Conservation (phyloP, 2,797 vertebrate genomes). For the Xenentodon cancila region DNA sequence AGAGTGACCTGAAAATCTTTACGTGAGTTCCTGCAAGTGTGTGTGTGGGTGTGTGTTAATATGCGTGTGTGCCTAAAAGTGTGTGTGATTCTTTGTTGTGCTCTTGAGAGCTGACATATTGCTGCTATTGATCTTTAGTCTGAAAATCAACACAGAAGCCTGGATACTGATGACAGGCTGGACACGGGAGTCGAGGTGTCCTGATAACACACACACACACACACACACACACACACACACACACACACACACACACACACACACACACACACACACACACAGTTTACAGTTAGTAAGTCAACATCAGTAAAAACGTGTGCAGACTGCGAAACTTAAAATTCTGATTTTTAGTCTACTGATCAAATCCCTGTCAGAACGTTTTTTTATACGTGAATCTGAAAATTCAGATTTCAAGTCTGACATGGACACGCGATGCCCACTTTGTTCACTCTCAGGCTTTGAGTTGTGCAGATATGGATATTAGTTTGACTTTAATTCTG, state of each 20-base stretch:
- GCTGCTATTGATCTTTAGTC: conserved; percentile 88
- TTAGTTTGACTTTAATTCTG: too few relatives aligned
- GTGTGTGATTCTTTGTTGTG: conserved; percentile 80
- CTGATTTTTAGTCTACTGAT: too few relatives aligned
- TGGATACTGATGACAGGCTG: conserved; percentile 74
- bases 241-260: conserved; percentile 40
- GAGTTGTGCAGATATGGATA: too few relatives aligned
- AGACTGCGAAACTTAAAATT: background rate
- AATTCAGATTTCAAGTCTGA: too few relatives aligned
- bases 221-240: conserved; percentile 28
- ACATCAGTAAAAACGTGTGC: conserved; percentile 28
- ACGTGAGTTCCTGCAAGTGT: conserved; percentile 2
- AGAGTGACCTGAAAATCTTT: conserved; percentile 7
- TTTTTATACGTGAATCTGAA: too few relatives aligned
- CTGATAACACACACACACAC: conserved; percentile 65
- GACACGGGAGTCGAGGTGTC: conserved; percentile 61
- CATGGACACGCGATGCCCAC: too few relatives aligned
- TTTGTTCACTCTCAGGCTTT: too few relatives aligned
- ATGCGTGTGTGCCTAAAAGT: conserved; percentile 80
- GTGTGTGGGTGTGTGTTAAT: conserved; percentile 40
- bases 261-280: conserved; percentile 23
- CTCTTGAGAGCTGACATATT: conserved; percentile 87
- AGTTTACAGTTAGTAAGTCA: conserved; percentile 36
- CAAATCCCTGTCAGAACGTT: too few relatives aligned
- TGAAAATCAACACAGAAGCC: conserved; percentile 82